These are phyloP conservation scores for Etheostoma cragini DNA, from an alignment of 2,113 vertebrate genomes.

Conservation along the genomic window DNA sequence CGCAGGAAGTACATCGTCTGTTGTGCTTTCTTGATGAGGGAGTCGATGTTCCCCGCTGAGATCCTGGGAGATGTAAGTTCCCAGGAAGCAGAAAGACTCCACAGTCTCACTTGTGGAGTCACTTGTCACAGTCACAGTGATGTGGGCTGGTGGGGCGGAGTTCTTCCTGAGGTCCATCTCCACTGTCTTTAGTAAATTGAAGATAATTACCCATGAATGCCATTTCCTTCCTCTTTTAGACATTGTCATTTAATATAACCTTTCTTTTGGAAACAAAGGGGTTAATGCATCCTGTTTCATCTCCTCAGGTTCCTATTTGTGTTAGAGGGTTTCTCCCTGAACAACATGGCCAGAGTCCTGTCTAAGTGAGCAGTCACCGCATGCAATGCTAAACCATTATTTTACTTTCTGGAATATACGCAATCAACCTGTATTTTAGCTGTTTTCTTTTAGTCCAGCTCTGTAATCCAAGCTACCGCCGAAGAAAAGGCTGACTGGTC, in stretches of 20 bases:
- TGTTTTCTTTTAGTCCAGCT: not conserved
- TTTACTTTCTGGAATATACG: not conserved
- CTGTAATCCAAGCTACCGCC: slow-evolving; percentile 47
- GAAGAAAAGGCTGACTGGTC: slow-evolving; percentile 44
- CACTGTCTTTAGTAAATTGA: not conserved
- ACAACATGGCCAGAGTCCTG: not conserved
- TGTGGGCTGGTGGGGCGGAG: not conserved
- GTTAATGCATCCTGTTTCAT: not conserved
- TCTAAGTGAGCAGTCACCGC: slow-evolving; percentile 26
- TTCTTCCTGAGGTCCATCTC: not conserved
- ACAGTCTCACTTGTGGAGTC: not conserved
- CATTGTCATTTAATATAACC: not conserved
- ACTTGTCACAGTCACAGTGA: not conserved
- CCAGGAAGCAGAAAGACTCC: not conserved
- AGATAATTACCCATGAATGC: not conserved
- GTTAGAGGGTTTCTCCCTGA: not conserved
- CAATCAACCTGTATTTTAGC: not conserved
- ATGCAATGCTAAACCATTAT: slow-evolving; percentile 15
- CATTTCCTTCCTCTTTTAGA: not conserved
- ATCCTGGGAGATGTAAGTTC: not conserved
- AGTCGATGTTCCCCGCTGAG: not conserved
- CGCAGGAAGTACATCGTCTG: not conserved
- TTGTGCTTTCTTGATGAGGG: not conserved
- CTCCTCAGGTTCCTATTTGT: not conserved
- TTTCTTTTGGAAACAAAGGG: not conserved